phyloP scores from a whole-genome alignment of 2,797 vertebrate species.

The Falco peregrinus region DNA sequence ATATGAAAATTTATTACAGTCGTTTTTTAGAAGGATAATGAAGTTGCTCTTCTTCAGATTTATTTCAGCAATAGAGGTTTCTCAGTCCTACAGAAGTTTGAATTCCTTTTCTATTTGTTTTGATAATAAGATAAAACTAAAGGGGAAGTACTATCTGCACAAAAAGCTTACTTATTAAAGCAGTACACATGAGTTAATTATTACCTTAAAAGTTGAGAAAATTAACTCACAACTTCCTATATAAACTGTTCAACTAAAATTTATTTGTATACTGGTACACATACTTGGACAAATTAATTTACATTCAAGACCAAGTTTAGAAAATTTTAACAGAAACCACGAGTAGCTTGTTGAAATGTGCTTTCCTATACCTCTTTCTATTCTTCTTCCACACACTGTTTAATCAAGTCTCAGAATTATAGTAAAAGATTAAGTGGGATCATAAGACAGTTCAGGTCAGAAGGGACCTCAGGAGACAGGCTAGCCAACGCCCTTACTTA shows the following conservation, averaged over 20 bases:
- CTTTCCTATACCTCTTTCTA: not conserved
- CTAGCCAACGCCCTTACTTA: not conserved
- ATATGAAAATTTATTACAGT: not conserved
- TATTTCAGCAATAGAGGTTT: not conserved
- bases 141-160: not conserved
- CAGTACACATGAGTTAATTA: not conserved
- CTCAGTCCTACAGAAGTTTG: not conserved
- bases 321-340: not conserved
- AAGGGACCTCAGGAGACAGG: not conserved
- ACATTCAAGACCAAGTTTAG: not conserved
- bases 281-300: not conserved
- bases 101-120: not conserved
- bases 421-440: not conserved
- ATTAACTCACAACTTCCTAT: not conserved
- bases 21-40: not conserved
- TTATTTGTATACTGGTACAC: not conserved
- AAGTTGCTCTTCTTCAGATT: not conserved
- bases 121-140: not conserved
- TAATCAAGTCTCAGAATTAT: not conserved
- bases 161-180: not conserved
- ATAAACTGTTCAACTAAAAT: not conserved
- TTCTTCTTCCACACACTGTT: not conserved
- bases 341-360: not conserved
- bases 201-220: not conserved
- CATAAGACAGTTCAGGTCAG: not conserved